Evolutionary conservation across 2,113 vertebrate species (phyloP).

Genomic region (Orientallactaga bullata): DNA sequence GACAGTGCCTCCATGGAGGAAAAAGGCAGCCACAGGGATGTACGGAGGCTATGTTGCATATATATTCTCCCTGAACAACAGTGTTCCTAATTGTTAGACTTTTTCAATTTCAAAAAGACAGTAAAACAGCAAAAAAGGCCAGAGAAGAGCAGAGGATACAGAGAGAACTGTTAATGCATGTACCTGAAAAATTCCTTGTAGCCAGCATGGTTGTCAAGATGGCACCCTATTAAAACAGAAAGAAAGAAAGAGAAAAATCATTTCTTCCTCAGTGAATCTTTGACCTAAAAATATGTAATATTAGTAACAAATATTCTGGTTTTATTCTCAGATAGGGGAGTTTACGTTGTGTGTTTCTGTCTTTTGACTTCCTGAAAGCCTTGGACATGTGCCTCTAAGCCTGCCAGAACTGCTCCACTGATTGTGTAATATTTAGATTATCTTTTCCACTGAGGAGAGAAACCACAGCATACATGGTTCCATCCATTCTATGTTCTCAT

Average conservation of each 20-base stretch:
- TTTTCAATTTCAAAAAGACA: neutral
- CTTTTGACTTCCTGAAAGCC: slow-evolving; percentile 27
- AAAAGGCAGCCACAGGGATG: neutral
- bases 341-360: neutral
- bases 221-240: slow-evolving; percentile 93
- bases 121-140: neutral
- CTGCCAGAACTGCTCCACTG: neutral
- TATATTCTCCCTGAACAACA: neutral
- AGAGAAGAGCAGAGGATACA: neutral
- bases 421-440: neutral
- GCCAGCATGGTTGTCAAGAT: slow-evolving; percentile 99
- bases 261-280: slow-evolving; percentile 50
- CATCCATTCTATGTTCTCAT: neutral
- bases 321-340: fast-evolving
- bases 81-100: neutral
- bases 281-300: neutral
- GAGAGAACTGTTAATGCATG: slow-evolving; percentile 73
- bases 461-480: neutral
- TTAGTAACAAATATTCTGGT: neutral
- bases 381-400: neutral
- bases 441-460: neutral
- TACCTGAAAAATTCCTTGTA: slow-evolving; percentile 99
- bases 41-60: neutral
- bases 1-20: neutral
- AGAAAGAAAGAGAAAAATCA: slow-evolving; percentile 77